Evolutionary conservation across 2,888 invertebrate genomes (phyloP).

Genomic region (Tineola bisselliella): DNA sequence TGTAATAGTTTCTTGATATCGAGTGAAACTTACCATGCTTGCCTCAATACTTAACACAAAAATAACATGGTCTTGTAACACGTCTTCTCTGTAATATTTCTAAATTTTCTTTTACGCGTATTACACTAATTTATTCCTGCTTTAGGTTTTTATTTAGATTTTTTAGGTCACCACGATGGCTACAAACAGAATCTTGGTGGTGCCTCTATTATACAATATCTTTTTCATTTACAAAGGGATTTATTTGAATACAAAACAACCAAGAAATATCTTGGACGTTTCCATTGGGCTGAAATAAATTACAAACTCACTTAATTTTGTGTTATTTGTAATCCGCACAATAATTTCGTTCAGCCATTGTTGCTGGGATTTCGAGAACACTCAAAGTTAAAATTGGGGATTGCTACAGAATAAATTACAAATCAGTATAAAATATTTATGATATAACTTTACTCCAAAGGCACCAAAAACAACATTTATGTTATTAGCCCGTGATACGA

Average conservation of each 20-base stretch:
- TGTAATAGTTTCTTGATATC: too few relatives aligned
- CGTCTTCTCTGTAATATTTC: background rate
- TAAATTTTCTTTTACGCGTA: background rate
- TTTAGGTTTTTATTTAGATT: background rate
- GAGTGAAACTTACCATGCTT: too few relatives aligned
- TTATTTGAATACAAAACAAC: constrained; percentile 35
- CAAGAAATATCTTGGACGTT: constrained; percentile 33
- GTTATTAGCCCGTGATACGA: too few relatives aligned
- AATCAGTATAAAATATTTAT: constrained; percentile 13
- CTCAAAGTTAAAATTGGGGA: constrained; percentile 25
- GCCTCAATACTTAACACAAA: background rate
- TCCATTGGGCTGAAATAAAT: constrained; percentile 35
- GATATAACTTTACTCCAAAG: background rate
- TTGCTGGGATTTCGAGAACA: constrained; percentile 31
- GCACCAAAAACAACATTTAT: too few relatives aligned
- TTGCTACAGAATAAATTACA: constrained; percentile 19
- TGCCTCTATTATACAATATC: constrained; percentile 8
- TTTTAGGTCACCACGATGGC: background rate
- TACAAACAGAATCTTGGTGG: background rate
- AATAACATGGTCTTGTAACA: background rate
- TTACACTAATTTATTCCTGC: background rate
- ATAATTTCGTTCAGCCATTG: constrained; percentile 38
- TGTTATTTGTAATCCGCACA: constrained; percentile 39
- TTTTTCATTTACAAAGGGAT: constrained; percentile 23
- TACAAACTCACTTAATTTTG: constrained; percentile 40